Evolutionary conservation across 2,888 invertebrate species (phyloP).

Genomic region (Helleia helle): DNA sequence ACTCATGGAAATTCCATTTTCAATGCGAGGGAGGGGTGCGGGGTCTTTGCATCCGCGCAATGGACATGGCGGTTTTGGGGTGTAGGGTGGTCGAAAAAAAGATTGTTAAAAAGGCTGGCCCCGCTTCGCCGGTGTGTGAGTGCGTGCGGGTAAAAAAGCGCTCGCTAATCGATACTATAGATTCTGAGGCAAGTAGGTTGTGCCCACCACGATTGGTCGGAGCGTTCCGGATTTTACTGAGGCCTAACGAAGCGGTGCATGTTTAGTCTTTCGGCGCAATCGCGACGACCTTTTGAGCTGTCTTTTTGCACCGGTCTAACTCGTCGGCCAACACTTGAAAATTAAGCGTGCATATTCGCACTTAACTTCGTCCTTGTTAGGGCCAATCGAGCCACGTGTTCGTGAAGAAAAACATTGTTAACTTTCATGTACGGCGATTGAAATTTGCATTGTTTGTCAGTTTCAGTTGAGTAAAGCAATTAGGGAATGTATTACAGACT

Average conservation of each 20-base stretch:
- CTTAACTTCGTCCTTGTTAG: slow-evolving; percentile 49
- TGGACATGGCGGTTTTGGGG: slow-evolving; percentile 70
- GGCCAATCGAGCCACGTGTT: slow-evolving; percentile 30
- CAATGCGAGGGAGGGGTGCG: slow-evolving; percentile 61
- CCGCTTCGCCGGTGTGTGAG: slow-evolving; percentile 63
- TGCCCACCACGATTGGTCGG: slow-evolving; percentile 54
- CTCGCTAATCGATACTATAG: slow-evolving; percentile 73
- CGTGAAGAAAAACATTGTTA: slow-evolving; percentile 21
- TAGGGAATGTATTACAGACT: no score
- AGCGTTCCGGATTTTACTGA: slow-evolving; percentile 41
- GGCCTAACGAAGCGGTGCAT: slow-evolving; percentile 58
- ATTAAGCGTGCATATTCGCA: slow-evolving; percentile 56
- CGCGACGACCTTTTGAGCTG: slow-evolving; percentile 49
- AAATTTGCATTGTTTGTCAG: no score
- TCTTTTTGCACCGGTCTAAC: slow-evolving; percentile 42
- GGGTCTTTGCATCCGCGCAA: slow-evolving; percentile 72
- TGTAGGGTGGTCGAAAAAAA: slow-evolving; percentile 68
- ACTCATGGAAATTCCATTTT: slow-evolving; percentile 75
- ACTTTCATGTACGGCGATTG: slow-evolving; percentile 14
- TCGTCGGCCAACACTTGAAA: slow-evolving; percentile 50
- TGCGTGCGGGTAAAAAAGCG: slow-evolving; percentile 67
- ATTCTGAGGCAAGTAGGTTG: slow-evolving; percentile 70
- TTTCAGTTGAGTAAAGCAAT: no score
- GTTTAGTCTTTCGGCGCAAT: slow-evolving; percentile 52
- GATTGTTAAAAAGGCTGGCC: slow-evolving; percentile 72